Evolutionary conservation across 2,888 invertebrate genomes (phyloP).

Genomic region (Melipona beecheii): DNA sequence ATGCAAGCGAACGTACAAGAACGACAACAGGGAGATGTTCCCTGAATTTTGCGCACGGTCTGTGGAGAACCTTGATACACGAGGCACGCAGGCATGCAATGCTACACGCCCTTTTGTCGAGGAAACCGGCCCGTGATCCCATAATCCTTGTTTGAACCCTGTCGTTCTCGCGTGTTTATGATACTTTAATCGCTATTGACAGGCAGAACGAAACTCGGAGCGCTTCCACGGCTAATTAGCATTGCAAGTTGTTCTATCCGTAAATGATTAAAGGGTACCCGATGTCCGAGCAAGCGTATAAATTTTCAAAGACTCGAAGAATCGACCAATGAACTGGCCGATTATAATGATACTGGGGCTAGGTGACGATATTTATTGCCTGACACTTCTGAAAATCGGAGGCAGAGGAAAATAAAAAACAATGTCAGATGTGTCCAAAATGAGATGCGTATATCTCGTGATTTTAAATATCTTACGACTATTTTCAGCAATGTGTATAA

Average conservation of each 20-base stretch:
- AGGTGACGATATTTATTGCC: background rate
- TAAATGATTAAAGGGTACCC: background rate
- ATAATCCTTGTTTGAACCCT: background rate
- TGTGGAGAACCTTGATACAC: background rate
- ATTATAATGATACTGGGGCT: background rate
- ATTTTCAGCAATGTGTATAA: too few species aligned
- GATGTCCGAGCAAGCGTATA: background rate
- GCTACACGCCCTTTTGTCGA: slow-evolving; percentile 2
- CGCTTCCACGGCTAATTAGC: slow-evolving; percentile 1
- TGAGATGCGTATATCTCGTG: background rate
- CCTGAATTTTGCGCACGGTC: background rate
- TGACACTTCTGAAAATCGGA: background rate
- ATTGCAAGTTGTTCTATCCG: slow-evolving; percentile 13
- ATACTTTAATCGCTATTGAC: slow-evolving; percentile 21
- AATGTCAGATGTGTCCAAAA: background rate
- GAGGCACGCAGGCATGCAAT: background rate
- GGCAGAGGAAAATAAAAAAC: background rate
- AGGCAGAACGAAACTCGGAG: background rate
- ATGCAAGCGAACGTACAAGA: background rate
- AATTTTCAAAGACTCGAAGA: background rate
- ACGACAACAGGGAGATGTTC: background rate
- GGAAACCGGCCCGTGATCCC: background rate
- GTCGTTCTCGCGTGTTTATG: slow-evolving; percentile 10
- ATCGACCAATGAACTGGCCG: background rate
- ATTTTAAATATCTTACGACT: too few species aligned